These are phyloP conservation scores for Papilio demoleus DNA, from an alignment of 2,888 invertebrate species.

Conservation along the genomic window DNA sequence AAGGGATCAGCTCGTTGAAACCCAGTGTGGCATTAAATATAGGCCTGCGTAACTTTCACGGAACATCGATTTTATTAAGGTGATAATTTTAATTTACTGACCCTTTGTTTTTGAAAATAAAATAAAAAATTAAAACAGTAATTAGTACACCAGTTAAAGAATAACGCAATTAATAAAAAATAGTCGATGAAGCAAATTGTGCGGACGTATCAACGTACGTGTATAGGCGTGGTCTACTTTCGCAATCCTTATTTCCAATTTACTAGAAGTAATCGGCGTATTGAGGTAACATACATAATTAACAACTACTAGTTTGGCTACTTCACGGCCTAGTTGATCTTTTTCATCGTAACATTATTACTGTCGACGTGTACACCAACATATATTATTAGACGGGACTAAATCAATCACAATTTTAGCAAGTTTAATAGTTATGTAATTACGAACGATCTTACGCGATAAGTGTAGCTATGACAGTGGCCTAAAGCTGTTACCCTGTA, in stretches of 20 bases:
- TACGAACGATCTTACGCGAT: not conserved
- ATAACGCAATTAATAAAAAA: constrained; percentile 11
- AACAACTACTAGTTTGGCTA: constrained; percentile 49
- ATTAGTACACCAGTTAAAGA: not conserved
- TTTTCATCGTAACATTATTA: constrained; percentile 41
- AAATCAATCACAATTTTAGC: constrained; percentile 16
- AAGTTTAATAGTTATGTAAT: constrained; percentile 8
- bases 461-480: not conserved
- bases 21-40: constrained; percentile 31
- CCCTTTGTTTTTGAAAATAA: not conserved
- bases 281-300: constrained; percentile 53
- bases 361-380: constrained; percentile 22
- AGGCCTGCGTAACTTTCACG: constrained; percentile 35
- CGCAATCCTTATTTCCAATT: constrained; percentile 43
- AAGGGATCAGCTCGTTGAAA: constrained; percentile 28
- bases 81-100: constrained; percentile 35
- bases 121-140: not conserved
- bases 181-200: constrained; percentile 14
- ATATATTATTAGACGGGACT: constrained; percentile 6
- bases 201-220: constrained; percentile 5
- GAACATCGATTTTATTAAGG: constrained; percentile 41
- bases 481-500: not conserved
- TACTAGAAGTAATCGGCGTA: constrained; percentile 47
- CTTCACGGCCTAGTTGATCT: constrained; percentile 50
- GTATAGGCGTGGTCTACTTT: constrained; percentile 24